Base-by-base conservation (phyloP, 2,797 vertebrate genomes). In the Enteromius mattozi region DNA sequence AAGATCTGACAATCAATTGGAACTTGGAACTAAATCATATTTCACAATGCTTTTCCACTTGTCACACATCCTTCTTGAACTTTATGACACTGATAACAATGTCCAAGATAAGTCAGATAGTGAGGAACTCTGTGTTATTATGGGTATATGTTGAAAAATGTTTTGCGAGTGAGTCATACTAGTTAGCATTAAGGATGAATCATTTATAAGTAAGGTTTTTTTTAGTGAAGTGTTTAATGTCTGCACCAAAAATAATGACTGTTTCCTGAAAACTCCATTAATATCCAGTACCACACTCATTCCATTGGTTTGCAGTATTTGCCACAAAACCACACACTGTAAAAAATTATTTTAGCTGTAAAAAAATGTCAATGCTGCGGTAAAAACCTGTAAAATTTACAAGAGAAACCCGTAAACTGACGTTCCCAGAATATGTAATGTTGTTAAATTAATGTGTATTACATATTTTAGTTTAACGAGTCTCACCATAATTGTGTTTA, bases 71-170 rank as follows among this genome's bases (percentile, higher is more conserved):
- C 27, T 42, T 72, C 33, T 12, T 49, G 33, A 59, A 30, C 21
- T 83, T 59, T 83, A 78, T 83, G 35, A 59, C 33, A 76, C n/a
- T 56, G 61, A 77, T 30, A 77, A 47, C 27, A 69, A 59, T 78
- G 24, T 56, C 6, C 17, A 42, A 54, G 72, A 77, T 75, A 65
- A 35, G 49, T 6, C 56, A 40, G 61, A 65, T 30, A 33, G 24
- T 21, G 30, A 8, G 14, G 45, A 37, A 37, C 19, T 30, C 33
- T 6, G 2, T 78, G 49, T 70, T 59, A 21, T 65, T 17, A 40
- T 51, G 40, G 61, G 61, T 66, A 45, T 66, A 35, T 49, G 21
- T 47, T 61, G 42, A 37, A 61, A 47, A 35, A n/a, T 81, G 9
- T 78, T 45, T 7, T 12, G 9, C 14, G 14, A 45, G 27, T 68